Conservation (phyloP, 1,140 invertebrate genomes). For the Elysia chlorotica region DNA sequence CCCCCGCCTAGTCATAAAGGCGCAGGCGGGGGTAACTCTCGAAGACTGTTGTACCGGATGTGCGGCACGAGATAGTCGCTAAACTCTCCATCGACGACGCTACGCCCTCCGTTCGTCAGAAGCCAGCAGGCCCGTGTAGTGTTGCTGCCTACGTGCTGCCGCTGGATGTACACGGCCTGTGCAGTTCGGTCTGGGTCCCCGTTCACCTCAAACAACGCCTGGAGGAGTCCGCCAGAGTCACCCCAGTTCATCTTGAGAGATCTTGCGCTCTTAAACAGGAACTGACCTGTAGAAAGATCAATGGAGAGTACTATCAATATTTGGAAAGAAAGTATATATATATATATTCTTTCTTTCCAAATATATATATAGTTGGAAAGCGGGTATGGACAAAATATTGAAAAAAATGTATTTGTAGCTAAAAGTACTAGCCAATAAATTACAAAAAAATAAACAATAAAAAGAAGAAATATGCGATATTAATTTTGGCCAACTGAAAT, state of each 20-base stretch:
- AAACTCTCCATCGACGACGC: constrained; percentile 18
- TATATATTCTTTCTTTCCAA: too few relatives aligned
- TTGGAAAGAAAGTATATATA: too few relatives aligned
- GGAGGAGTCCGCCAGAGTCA: constrained; percentile 1
- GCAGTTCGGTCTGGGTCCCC: background rate
- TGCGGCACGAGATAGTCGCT: constrained; percentile 11
- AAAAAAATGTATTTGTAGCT: too few relatives aligned
- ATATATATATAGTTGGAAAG: too few relatives aligned
- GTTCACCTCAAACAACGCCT: background rate
- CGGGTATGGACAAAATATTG: too few relatives aligned
- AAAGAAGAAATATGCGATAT: too few relatives aligned
- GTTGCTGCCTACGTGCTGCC: constrained; percentile 10
- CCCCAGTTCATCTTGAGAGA: constrained; percentile 2
- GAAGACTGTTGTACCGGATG: constrained; percentile 3
- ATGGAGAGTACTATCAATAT: too few relatives aligned
- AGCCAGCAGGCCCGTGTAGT: constrained; percentile 8
- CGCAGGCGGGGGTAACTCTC: constrained; percentile 6
- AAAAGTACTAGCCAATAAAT: too few relatives aligned
- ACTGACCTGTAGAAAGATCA: constrained; percentile 18
- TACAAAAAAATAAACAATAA: too few relatives aligned
- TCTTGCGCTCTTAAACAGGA: constrained; percentile 16
- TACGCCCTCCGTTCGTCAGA: constrained; percentile 12
- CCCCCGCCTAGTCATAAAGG: constrained; percentile 2
- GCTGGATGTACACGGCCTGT: background rate
- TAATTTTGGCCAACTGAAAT: too few relatives aligned